Conservation (phyloP, 2,888 invertebrate genomes). For the Agrenia bidenticulata region DNA sequence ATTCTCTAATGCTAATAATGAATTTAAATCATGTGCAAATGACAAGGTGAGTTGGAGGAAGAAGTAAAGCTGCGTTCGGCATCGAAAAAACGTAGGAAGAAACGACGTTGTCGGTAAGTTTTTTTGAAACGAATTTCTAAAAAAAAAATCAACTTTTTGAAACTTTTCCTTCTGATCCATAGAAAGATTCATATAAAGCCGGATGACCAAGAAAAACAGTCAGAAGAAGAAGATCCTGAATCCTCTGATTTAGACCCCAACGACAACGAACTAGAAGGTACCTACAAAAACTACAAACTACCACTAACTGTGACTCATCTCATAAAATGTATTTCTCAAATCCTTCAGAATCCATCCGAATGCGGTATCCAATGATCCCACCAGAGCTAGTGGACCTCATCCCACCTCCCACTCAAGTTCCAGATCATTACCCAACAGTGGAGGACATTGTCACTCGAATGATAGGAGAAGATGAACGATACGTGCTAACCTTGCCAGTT, state of each 20-base stretch:
- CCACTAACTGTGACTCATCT: too few species aligned
- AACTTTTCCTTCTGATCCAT: too few species aligned
- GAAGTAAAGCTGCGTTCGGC: background rate
- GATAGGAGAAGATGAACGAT: constrained; percentile 28
- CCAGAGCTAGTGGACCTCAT: constrained; percentile 39
- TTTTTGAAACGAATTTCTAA: constrained; percentile 6
- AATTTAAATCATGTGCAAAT: background rate
- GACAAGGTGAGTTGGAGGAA: constrained; percentile 10
- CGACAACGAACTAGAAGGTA: constrained; percentile 35
- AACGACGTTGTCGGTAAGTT: constrained; percentile 20
- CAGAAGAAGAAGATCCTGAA: constrained; percentile 9
- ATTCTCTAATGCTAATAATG: background rate
- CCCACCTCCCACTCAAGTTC: constrained; percentile 31
- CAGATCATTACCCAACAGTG: constrained; percentile 43
- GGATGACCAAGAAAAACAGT: background rate
- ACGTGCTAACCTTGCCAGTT: constrained; percentile 29
- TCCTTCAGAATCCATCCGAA: constrained; percentile 34
- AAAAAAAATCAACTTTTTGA: too few species aligned
- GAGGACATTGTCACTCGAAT: constrained; percentile 30
- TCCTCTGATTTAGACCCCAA: constrained; percentile 38
- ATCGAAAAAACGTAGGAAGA: constrained; percentile 20
- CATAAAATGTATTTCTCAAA: too few species aligned
- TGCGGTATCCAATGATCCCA: constrained; percentile 45
- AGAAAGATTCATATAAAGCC: background rate
- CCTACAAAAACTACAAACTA: too few species aligned